Evolutionary conservation across 2,888 invertebrate species (phyloP), one percentile per base, ranked within the genome.

Genomic region (Stenchaetothrips biformis): DNA sequence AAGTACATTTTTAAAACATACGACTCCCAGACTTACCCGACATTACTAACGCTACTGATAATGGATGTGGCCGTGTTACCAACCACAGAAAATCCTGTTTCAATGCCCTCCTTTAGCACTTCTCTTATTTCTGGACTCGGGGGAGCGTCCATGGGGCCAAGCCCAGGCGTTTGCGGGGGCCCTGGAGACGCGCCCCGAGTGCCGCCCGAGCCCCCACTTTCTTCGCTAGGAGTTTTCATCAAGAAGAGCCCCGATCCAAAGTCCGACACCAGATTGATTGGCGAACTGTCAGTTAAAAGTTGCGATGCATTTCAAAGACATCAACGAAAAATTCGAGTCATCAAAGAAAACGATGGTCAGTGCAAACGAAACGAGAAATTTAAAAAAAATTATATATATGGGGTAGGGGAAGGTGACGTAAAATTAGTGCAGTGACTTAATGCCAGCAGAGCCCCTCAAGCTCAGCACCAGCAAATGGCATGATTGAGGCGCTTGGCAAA

Each of bases 241-340:
- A 92, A 90, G 91, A 97, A 96, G 88, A 96, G 91, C 88, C 96
- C 96, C 86, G 95, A 94, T 88, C 97, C 95, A 89, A 97, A 95
- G 91, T 97, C 97, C 87, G 90, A 92, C 88, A 96, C 96, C 91
- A 97, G 92, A 91, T 95, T 95, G 90, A 95, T 95, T 86, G 95
- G 95, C 86, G 95, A 95, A 89, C 95, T 95, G 87, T 85, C 67
- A 74, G 67, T 74, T 74, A 74, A 74, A 86, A 83, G 84, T 83
- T 82, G 16, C 37, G 84, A 84, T 86, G 85, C 87, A 87, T 87
- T 88, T 88, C 88, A 88, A 88, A 85, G 88, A 88, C 87, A 87
- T 88, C 88, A 88, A 86, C 59, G 59, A 48, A 48, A 47, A 74
- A 25, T n/a, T 48, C 25, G 25, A 8, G 67, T 74, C 25, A 74